Evolutionary conservation across 1,140 invertebrate species (phyloP), one percentile per base, ranked within the genome.

Genomic region (Atta cephalotes): DNA sequence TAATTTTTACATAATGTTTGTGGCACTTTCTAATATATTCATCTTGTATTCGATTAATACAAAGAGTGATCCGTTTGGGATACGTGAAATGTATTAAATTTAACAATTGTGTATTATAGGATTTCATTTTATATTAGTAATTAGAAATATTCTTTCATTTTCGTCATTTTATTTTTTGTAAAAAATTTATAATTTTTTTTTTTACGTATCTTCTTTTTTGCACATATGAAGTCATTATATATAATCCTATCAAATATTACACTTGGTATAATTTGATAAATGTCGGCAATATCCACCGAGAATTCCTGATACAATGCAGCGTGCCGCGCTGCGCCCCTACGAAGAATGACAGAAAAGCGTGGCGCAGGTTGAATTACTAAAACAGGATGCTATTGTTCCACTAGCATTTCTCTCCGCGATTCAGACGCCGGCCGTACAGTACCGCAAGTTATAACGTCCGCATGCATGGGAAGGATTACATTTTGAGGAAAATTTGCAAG

Each of bases 401-500:
- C 39, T 65, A 35, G 53, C 53, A 70, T 80, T 80, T 86, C 77
- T 80, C 85, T 81, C n/a, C 65, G 53, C 85, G 85, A 86, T 86
- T 86, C 77, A 86, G 77, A 86, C 49, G 77, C 77, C 60, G 72
- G 80, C 80, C 72, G 74, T 78, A 85, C 49, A 76, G 74, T 74
- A 78, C 62, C 80, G 74, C 72, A 49, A 85, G 82, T 85, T 85
- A 85, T 85, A 79, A 81, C 74, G 53, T 85, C 74, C 82, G 51
- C 72, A 31, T 66, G 39, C 51, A 84, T 28, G 70, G 80, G 56
- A 84, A 76, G 80, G 80, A 84, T 84, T 84, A 84, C 80, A 84
- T 84, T 84, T 84, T 84, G 80, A 84, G 80, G 80, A 84, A 84
- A 84, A 84, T 84, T 84, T 84, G 80, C 80, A 84, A 84, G 71